Conservation (phyloP, 2,888 invertebrate species). For the Nycteola revayana region DNA sequence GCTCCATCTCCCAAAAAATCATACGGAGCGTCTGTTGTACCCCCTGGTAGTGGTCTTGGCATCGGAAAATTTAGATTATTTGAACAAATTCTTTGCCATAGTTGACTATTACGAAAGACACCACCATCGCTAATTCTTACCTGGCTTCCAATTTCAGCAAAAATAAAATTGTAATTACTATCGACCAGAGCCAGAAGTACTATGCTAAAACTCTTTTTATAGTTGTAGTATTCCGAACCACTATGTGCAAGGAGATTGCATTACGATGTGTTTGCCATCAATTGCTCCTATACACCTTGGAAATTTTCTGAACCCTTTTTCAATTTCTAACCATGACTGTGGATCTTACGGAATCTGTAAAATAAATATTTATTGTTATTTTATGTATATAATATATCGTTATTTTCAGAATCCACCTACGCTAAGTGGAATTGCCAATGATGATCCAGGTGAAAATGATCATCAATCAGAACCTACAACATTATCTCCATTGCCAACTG, state of each 20-base stretch:
- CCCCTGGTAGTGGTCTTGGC: not conserved
- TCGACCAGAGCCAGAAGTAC: slow-evolving; percentile 14
- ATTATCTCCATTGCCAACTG: slow-evolving; percentile 2
- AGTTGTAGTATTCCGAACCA: slow-evolving; percentile 12
- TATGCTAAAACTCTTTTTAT: slow-evolving; percentile 13
- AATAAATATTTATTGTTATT: slow-evolving; percentile 1
- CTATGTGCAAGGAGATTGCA: slow-evolving; percentile 3
- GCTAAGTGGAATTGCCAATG: slow-evolving; percentile 2
- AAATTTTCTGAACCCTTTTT: slow-evolving; percentile 11
- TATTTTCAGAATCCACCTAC: slow-evolving; percentile 4
- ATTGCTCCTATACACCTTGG: too few relatives aligned
- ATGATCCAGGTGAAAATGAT: slow-evolving; percentile 1
- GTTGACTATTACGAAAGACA: slow-evolving; percentile 4
- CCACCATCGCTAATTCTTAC: slow-evolving; percentile 14
- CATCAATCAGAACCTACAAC: slow-evolving; percentile 1
- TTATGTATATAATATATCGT: not conserved
- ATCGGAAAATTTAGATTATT: not conserved
- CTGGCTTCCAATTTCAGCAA: slow-evolving; percentile 13
- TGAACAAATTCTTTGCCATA: slow-evolving; percentile 3
- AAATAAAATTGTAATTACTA: slow-evolving; percentile 13
- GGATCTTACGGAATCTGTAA: slow-evolving; percentile 12
- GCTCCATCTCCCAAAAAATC: not conserved
- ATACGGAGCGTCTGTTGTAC: not conserved
- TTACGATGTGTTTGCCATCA: slow-evolving; percentile 2
- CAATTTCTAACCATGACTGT: slow-evolving; percentile 13